These are phyloP conservation scores for Aegypius monachus DNA, from an alignment of 2,113 vertebrate species.

Conservation along the genomic window DNA sequence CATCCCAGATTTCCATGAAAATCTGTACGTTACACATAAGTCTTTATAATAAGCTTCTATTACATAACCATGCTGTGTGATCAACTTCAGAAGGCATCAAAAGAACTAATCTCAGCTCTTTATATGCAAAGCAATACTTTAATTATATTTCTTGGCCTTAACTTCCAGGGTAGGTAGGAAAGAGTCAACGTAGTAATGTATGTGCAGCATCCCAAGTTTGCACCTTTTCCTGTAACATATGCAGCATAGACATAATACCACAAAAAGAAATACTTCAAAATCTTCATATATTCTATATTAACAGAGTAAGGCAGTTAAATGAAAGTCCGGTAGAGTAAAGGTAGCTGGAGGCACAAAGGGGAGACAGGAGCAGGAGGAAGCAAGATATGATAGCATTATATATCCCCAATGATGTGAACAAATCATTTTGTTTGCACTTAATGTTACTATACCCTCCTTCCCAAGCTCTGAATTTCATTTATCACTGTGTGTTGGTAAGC, in stretches of 20 bases:
- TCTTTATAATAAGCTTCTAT: neutral
- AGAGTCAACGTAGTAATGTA: neutral
- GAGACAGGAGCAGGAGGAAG: neutral
- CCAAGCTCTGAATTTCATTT: slow-evolving; percentile 16
- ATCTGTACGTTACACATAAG: neutral
- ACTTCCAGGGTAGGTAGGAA: neutral
- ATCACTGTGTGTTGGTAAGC: neutral
- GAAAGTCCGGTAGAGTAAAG: neutral
- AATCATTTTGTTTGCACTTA: neutral
- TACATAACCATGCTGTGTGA: neutral
- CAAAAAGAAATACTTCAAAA: neutral
- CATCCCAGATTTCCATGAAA: slow-evolving; percentile 21
- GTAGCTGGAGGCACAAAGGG: slow-evolving; percentile 6
- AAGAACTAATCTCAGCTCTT: neutral
- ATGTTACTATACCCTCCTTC: neutral
- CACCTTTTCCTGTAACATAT: neutral
- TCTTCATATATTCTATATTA: neutral
- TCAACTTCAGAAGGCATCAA: neutral
- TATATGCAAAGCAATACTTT: neutral
- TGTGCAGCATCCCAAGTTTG: neutral
- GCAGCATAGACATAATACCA: neutral
- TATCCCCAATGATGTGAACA: neutral
- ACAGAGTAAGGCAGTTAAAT: neutral
- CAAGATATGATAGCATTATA: neutral
- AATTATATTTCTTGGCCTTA: neutral